Evolutionary conservation across 2,113 vertebrate genomes (phyloP).

Genomic region (Euleptes europaea): DNA sequence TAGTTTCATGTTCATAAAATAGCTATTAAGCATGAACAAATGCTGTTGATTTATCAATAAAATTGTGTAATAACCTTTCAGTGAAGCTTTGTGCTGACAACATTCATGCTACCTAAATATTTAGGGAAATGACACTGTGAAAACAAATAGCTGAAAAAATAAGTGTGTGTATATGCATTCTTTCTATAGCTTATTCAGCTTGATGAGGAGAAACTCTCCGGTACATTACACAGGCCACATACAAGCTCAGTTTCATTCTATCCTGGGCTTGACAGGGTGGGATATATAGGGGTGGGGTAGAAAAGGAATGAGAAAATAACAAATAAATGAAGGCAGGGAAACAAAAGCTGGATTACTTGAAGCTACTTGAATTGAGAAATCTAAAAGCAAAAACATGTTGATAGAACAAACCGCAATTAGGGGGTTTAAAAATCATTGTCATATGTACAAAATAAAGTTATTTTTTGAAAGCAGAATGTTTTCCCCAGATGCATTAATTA

Average conservation of each 20-base stretch:
- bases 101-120: slow-evolving; percentile 83
- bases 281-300: slow-evolving; percentile 61
- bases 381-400: slow-evolving; percentile 57
- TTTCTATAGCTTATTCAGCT: slow-evolving; percentile 75
- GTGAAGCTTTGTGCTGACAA: slow-evolving; percentile 79
- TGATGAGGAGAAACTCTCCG: slow-evolving; percentile 68
- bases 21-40: slow-evolving; percentile 78
- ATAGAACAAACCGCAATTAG: slow-evolving; percentile 60
- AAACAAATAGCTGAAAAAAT: slow-evolving; percentile 76
- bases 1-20: slow-evolving; percentile 72
- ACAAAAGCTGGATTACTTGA: slow-evolving; percentile 80
- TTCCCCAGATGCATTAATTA: slow-evolving; percentile 32
- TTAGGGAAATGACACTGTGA: slow-evolving; percentile 94
- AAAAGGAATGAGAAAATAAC: slow-evolving; percentile 69
- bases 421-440: slow-evolving; percentile 42
- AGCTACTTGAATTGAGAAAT: slow-evolving; percentile 80
- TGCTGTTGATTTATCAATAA: slow-evolving; percentile 73
- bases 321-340: slow-evolving; percentile 77
- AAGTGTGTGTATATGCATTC: slow-evolving; percentile 76
- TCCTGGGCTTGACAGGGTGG: slow-evolving; percentile 62
- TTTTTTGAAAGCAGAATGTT: slow-evolving; percentile 44
- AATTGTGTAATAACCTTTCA: slow-evolving; percentile 74
- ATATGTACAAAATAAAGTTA: slow-evolving; percentile 59
- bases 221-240: slow-evolving; percentile 68
- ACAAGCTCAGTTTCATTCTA: slow-evolving; percentile 56